Conservation (phyloP, 1,140 invertebrate genomes). For the Intoshia linei region DNA sequence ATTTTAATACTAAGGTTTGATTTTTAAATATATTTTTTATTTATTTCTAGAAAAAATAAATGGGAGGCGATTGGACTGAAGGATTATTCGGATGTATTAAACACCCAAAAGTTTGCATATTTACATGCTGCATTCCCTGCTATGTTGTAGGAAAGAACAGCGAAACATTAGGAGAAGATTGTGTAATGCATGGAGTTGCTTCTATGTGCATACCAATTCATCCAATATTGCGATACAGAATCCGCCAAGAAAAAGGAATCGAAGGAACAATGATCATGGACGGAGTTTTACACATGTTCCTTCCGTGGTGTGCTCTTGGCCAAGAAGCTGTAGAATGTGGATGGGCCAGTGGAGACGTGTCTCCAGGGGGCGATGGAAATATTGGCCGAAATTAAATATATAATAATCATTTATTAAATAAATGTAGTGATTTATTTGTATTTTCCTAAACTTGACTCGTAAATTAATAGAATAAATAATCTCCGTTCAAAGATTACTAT, state of each 20-base stretch:
- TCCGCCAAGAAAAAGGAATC: slow-evolving; percentile 3
- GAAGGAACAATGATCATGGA: slow-evolving; percentile 9
- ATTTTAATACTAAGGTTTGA: too few relatives aligned
- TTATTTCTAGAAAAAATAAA: too few relatives aligned
- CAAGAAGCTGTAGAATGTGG: neutral
- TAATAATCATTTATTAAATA: too few relatives aligned
- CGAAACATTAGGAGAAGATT: neutral
- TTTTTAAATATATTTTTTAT: too few relatives aligned
- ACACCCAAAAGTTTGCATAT: neutral
- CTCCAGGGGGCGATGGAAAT: too few relatives aligned
- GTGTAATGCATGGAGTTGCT: neutral
- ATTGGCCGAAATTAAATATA: too few relatives aligned
- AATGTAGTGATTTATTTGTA: too few relatives aligned
- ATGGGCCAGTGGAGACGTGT: too few relatives aligned
- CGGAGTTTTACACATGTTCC: slow-evolving; percentile 9
- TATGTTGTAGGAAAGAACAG: neutral
- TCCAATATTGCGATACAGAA: neutral
- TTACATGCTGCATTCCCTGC: neutral
- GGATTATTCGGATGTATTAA: neutral
- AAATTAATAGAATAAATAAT: too few relatives aligned
- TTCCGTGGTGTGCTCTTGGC: neutral
- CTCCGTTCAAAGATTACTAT: too few relatives aligned
- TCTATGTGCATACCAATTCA: neutral
- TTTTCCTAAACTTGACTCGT: too few relatives aligned
- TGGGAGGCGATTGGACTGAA: neutral